Percentiles rank a stretch among this genome's conserved stretches.
Conservation (phyloP, 2,888 invertebrate species). For the Polydrusus tereticollis region DNA sequence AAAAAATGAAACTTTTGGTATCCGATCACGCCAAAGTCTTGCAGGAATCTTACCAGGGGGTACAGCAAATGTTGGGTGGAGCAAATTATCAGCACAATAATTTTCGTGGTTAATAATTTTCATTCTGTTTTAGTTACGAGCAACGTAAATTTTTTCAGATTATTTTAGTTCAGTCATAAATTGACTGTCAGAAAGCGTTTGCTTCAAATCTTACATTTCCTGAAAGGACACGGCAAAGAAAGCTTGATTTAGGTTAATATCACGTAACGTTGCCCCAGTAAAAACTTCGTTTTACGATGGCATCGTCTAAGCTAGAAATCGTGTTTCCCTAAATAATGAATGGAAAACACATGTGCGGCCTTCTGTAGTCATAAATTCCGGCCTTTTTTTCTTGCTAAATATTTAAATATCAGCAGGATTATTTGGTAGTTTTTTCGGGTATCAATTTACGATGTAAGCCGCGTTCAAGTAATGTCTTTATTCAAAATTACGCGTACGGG, state of each 20-base stretch:
- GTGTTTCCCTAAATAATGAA: slow-evolving; percentile 13
- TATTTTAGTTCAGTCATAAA: no score
- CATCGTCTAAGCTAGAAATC: slow-evolving; percentile 7
- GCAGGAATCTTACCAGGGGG: no score
- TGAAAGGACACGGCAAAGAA: not conserved
- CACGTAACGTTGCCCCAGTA: slow-evolving; percentile 31
- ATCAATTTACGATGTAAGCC: not conserved
- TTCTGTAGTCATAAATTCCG: slow-evolving; percentile 1
- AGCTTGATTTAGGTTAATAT: slow-evolving; percentile 28
- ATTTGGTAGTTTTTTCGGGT: not conserved
- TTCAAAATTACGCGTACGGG: not conserved
- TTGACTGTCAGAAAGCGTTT: no score
- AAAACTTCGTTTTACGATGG: slow-evolving; percentile 25
- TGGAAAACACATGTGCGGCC: not conserved
- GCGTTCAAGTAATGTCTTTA: not conserved
- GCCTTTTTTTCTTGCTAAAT: slow-evolving; percentile 1
- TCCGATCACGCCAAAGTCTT: no score
- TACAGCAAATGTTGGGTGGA: no score
- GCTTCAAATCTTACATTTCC: not conserved
- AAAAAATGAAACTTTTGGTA: no score
- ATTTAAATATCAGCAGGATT: slow-evolving; percentile 1
- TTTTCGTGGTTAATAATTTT: no score
- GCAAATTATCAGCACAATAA: no score
- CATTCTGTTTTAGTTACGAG: no score
- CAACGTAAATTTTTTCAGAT: no score